Evolutionary conservation across 2,797 vertebrate species (phyloP), one percentile per base, ranked within the genome.

Genomic region (Danio choprae): DNA sequence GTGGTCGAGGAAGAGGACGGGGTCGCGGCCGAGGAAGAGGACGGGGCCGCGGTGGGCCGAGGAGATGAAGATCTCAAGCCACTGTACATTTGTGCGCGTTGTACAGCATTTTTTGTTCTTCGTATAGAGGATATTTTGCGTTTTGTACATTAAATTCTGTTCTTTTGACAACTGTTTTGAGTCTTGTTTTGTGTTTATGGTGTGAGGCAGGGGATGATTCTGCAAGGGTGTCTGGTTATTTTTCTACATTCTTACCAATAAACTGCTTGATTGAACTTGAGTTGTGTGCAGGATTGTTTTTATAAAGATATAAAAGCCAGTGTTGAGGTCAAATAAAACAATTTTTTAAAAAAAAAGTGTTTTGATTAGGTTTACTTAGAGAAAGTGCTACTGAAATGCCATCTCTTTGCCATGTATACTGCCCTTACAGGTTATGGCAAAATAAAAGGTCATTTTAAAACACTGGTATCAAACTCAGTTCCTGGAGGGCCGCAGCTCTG

Each of bases 11-110:
- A 64, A 90, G 94, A 88, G 94, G 94, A 10, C 72, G 94, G 58
- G 94, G 94, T 0, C 91, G 94, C 29, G 94, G 94, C 12, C 89
- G 94, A 87, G 94, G 94, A 80, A 85, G 94, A 16, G 94, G 94
- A 16, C 85, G 94, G 87, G 94, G 94, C 5, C 85, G 94, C 8
- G 94, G 94, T 0, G 94, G 94, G 0, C 93, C 94, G 0, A 90
- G 94, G 81, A 94, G 94, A 95, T 95, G 85, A 94, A 90, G 22
- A 0, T 48, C 29, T 29, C 36, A n/a, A 73, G 48, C 44, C 44
- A 64, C 59, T 69, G 13, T 84, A 68, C 60, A 7, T 70, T 58
- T 74, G 71, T 82, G 80, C 84, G 91, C 88, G 82, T 90, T 94
- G 93, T 94, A 95, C 93, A 94, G 91, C 88, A 91, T 74, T 87